Base-by-base conservation (phyloP, 1,140 invertebrate species). In the Lordiphosa mommai region DNA sequence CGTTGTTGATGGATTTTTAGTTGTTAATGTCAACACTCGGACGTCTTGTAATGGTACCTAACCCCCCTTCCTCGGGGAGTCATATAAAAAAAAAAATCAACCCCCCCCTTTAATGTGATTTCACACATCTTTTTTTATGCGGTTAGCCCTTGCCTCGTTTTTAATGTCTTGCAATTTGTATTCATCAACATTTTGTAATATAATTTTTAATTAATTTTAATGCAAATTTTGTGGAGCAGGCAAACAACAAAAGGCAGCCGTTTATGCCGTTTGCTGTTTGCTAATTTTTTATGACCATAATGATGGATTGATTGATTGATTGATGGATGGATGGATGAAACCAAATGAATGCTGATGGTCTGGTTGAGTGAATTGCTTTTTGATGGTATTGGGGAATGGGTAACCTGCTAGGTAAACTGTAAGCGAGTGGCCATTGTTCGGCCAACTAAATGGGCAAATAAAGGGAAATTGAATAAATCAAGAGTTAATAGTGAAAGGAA, bases 231-330 rank as follows among this genome's bases (percentile, higher is more conserved):
- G 63, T 37, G 50, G 46, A 27, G n/a, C n/a, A n/a, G 34, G 43
- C 44, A 14, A 44, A 32, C 33, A 63, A 67, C 52, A 56, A 67
- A 47, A 49, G 46, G 38, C 43, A 47, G 46, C 56, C 52, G 50
- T 69, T 64, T 71, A 43, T 37, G 49, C 49, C 48, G 60, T 47
- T 61, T 63, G 55, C 55, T 63, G 30, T 51, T 55, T 82, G 70
- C 76, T 82, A 79, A 79, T 79, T 79, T 27, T 82, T 69, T 74
- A 79, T 68, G 63, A 79, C 50, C 74, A 70, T 70, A 70, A 77
- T 77, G 64, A 76, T 76, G 67, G 72, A 56, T 72, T 72, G 69
- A 66, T 74, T 73, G 74, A 79, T 79, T 60, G 72, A 70, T 76
- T 48, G 63, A 48, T 43, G 63, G 7, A 23, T 36, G 27, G 16